A percentile compares a stretch with the other conserved stretches of the same genome.
These are phyloP conservation scores for Pavo muticus DNA, from an alignment of 2,113 vertebrate species.

Conservation along the genomic window DNA sequence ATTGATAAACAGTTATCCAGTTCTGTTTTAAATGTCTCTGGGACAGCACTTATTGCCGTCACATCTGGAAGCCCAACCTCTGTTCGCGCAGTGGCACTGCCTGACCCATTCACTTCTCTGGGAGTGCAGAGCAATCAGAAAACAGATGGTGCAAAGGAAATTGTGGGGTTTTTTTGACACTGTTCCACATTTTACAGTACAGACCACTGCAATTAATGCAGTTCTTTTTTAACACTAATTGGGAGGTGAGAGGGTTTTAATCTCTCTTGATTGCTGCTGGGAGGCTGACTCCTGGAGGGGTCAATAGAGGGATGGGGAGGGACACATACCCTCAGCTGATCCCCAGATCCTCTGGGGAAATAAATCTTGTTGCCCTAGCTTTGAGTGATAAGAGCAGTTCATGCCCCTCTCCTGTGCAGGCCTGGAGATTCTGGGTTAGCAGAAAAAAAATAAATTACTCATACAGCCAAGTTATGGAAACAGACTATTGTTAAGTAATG, in stretches of 20 bases:
- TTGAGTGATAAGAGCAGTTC: background rate
- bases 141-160: background rate
- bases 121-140: background rate
- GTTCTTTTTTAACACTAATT: background rate
- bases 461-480: background rate
- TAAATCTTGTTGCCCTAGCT: background rate
- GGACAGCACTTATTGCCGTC: background rate
- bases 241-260: background rate
- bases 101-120: fast-evolving
- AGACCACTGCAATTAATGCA: background rate
- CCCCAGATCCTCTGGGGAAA: background rate
- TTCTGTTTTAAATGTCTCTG: background rate
- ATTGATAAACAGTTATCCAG: background rate
- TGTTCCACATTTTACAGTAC: background rate
- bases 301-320: background rate
- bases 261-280: background rate
- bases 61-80: fast-evolving
- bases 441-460: background rate
- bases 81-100: background rate
- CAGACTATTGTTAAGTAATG: background rate
- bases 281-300: background rate
- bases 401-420: background rate
- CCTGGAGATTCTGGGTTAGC: background rate
- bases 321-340: background rate
- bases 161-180: background rate